These are phyloP conservation scores for Drosophila bocqueti DNA, from an alignment of 1,140 invertebrate genomes.

Conservation along the genomic window DNA sequence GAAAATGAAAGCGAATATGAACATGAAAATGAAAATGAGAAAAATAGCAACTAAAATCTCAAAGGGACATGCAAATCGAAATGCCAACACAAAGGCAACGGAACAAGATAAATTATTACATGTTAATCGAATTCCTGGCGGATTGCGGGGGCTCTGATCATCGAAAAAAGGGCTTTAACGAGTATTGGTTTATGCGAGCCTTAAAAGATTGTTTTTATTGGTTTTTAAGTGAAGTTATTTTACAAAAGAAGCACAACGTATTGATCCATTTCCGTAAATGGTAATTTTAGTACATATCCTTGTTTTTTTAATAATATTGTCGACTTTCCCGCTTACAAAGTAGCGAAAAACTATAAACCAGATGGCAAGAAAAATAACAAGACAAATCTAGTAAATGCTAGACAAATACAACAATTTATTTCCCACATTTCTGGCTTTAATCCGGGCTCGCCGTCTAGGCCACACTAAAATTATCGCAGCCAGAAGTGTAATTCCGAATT, in stretches of 20 bases:
- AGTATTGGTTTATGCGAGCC: neutral
- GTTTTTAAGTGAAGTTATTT: neutral
- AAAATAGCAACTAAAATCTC: conserved; percentile 67
- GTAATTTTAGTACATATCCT: too few relatives aligned
- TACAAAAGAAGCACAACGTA: neutral
- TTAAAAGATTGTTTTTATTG: neutral
- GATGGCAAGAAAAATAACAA: neutral
- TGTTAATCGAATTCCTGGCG: conserved; percentile 53
- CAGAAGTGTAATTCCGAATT: conserved; percentile 49
- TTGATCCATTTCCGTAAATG: too few relatives aligned
- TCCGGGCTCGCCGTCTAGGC: conserved; percentile 2
- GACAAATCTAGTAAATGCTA: neutral
- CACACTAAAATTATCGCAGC: conserved; percentile 33
- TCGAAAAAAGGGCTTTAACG: conserved; percentile 1
- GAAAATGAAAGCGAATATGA: conserved; percentile 42
- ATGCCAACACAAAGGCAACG: conserved; percentile 55
- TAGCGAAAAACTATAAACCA: neutral
- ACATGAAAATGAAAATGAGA: conserved; percentile 47
- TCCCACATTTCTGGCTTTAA: neutral
- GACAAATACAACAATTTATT: conserved; percentile 11
- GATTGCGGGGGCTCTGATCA: conserved; percentile 19
- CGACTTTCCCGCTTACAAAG: too few relatives aligned
- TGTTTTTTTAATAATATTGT: neutral
- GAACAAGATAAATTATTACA: conserved; percentile 66
- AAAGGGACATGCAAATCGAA: conserved; percentile 67